A percentile compares a stretch with the other conserved stretches of the same genome.
These are phyloP conservation scores for Anabas testudineus DNA, from an alignment of 2,797 vertebrate genomes.

Conservation along the genomic window DNA sequence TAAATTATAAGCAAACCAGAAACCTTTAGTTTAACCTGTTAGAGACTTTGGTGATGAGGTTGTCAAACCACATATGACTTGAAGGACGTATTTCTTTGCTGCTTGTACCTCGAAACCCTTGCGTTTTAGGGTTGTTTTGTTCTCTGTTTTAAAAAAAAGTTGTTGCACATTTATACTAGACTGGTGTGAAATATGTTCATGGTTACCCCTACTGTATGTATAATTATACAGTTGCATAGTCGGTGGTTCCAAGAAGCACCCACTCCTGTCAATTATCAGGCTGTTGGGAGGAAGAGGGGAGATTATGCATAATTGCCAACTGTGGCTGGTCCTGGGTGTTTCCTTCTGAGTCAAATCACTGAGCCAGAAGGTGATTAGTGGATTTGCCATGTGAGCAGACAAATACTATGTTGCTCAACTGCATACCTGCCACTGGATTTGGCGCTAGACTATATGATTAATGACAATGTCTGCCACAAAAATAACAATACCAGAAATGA, in stretches of 20 bases:
- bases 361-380: conserved; percentile 77
- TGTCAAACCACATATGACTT: too few species aligned
- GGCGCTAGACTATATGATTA: conserved; percentile 49
- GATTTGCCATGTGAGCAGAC: conserved; percentile 73
- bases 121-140: too few species aligned
- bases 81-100: too few species aligned
- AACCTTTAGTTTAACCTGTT: too few species aligned
- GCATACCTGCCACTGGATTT: conserved; percentile 61
- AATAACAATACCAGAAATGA: conserved; percentile 8
- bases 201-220: conserved; percentile 28
- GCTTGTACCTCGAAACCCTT: too few species aligned
- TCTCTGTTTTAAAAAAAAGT: too few species aligned
- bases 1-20: not conserved
- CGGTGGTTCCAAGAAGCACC: conserved; percentile 60
- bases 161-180: not conserved
- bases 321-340: conserved; percentile 73
- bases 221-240: conserved; percentile 68
- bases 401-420: conserved; percentile 73
- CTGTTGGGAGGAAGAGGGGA: conserved; percentile 69
- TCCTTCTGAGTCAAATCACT: conserved; percentile 70
- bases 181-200: conserved; percentile 16
- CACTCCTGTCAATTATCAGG: conserved; percentile 73
- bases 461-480: conserved; percentile 27
- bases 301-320: conserved; percentile 81
- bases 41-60: too few species aligned